Evolutionary conservation across 2,888 invertebrate genomes (phyloP).

Genomic region (Gortyna flavago): DNA sequence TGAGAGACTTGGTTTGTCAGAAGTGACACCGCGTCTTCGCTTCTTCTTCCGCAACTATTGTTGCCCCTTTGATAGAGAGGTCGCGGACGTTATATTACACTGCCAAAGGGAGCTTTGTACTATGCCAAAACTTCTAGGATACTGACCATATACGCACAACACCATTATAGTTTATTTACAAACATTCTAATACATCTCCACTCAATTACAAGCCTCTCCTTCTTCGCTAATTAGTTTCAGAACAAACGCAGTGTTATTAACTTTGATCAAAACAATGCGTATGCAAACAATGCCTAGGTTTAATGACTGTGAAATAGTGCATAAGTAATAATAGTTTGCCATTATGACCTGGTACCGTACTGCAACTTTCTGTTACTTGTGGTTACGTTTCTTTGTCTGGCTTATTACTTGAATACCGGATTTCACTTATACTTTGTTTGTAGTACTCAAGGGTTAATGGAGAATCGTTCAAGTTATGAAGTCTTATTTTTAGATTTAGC

Average conservation of each 20-base stretch:
- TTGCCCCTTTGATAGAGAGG: background rate
- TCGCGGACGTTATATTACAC: too few relatives aligned
- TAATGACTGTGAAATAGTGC: conserved; percentile 63
- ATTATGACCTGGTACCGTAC: conserved; percentile 44
- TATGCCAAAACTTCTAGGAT: background rate
- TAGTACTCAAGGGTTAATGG: background rate
- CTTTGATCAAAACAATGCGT: conserved; percentile 58
- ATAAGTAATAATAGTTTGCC: conserved; percentile 49
- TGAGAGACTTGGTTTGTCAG: too few relatives aligned
- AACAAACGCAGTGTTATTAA: conserved; percentile 49
- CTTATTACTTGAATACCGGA: conserved; percentile 5
- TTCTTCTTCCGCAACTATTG: too few relatives aligned
- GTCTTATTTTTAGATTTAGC: background rate
- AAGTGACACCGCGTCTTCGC: too few relatives aligned
- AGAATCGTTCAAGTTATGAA: background rate
- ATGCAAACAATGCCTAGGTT: conserved; percentile 63
- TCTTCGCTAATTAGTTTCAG: conserved; percentile 43
- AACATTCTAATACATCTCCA: background rate
- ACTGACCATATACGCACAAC: background rate
- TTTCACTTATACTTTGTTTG: conserved; percentile 20
- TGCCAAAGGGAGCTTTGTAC: background rate
- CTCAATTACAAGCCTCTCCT: conserved; percentile 21
- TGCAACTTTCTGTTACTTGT: conserved; percentile 45
- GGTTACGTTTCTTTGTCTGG: conserved; percentile 29
- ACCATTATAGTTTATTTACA: background rate